These are phyloP conservation scores for Cheilosia urbana DNA, from an alignment of 2,888 invertebrate genomes.

Conservation along the genomic window DNA sequence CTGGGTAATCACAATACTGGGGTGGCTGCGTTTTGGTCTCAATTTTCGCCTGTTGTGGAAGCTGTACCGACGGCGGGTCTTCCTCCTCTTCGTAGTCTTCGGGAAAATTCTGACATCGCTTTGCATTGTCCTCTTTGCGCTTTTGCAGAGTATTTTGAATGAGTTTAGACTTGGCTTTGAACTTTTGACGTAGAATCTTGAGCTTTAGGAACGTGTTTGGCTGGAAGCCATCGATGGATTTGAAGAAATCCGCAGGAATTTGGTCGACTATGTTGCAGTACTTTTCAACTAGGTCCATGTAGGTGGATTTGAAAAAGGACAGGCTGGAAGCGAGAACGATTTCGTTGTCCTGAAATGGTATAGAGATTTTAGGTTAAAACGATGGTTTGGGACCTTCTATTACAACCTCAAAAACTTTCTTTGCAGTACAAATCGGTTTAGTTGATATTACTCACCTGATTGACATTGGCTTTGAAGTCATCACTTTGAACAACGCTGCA, in stretches of 20 bases:
- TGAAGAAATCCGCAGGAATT: slow-evolving; percentile 87
- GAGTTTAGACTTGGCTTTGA: slow-evolving; percentile 85
- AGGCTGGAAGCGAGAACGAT: slow-evolving; percentile 77
- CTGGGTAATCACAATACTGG: slow-evolving; percentile 75
- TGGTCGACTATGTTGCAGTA: slow-evolving; percentile 86
- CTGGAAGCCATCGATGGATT: slow-evolving; percentile 87
- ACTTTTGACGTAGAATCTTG: slow-evolving; percentile 86
- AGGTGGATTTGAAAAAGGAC: slow-evolving; percentile 84
- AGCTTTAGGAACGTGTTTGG: slow-evolving; percentile 85
- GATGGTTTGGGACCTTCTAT: background rate
- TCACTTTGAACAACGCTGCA: slow-evolving; percentile 79
- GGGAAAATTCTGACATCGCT: slow-evolving; percentile 36
- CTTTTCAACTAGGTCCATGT: slow-evolving; percentile 87
- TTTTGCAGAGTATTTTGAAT: slow-evolving; percentile 80
- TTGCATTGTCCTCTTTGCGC: slow-evolving; percentile 63
- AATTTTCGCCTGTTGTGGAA: slow-evolving; percentile 78
- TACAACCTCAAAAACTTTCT: background rate
- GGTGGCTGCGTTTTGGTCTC: slow-evolving; percentile 23
- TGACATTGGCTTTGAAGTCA: slow-evolving; percentile 78
- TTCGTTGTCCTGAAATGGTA: slow-evolving; percentile 75
- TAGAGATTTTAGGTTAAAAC: background rate
- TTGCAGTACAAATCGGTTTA: no score
- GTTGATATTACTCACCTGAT: slow-evolving; percentile 59
- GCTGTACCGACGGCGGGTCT: background rate
- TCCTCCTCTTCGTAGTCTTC: slow-evolving; percentile 62